Conservation (phyloP, 2,888 invertebrate species). For the Hirtodrosophila alboralis region DNA sequence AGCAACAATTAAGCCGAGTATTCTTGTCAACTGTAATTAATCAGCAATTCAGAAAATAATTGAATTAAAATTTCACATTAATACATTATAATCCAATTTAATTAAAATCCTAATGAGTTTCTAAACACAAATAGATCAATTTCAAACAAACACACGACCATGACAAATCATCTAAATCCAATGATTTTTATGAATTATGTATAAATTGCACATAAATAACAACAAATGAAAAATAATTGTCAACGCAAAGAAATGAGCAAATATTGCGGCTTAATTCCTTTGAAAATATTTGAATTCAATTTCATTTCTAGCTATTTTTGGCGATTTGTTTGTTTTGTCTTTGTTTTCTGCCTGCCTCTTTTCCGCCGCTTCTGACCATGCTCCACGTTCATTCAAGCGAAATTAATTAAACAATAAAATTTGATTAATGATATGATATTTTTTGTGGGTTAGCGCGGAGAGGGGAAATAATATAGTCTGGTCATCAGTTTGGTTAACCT, state of each 20-base stretch:
- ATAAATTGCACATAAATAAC: conserved; percentile 32
- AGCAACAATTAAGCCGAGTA: too few species aligned
- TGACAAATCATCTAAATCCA: conserved; percentile 24
- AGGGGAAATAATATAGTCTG: conserved; percentile 45
- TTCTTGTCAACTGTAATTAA: too few species aligned
- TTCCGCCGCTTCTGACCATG: not conserved
- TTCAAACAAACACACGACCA: conserved; percentile 7
- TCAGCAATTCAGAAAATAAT: too few species aligned
- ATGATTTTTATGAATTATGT: conserved; percentile 23
- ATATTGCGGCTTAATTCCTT: conserved; percentile 63
- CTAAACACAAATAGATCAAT: conserved; percentile 4
- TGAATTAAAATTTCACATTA: too few species aligned
- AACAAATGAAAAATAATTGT: conserved; percentile 50
- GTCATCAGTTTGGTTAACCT: conserved; percentile 41
- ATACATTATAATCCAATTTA: not conserved
- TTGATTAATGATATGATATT: conserved; percentile 69
- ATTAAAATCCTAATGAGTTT: conserved; percentile 14
- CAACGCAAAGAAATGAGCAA: conserved; percentile 40
- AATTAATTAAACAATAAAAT: conserved; percentile 80
- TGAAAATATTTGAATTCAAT: conserved; percentile 61
- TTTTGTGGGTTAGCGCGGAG: conserved; percentile 11
- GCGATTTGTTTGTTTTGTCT: conserved; percentile 68
- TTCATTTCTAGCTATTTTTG: conserved; percentile 64
- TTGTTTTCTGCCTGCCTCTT: not conserved
- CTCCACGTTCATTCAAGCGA: conserved; percentile 67